These are phyloP conservation scores for Caenorhabditis becei DNA, from an alignment of 2,888 invertebrate genomes.

Conservation along the genomic window DNA sequence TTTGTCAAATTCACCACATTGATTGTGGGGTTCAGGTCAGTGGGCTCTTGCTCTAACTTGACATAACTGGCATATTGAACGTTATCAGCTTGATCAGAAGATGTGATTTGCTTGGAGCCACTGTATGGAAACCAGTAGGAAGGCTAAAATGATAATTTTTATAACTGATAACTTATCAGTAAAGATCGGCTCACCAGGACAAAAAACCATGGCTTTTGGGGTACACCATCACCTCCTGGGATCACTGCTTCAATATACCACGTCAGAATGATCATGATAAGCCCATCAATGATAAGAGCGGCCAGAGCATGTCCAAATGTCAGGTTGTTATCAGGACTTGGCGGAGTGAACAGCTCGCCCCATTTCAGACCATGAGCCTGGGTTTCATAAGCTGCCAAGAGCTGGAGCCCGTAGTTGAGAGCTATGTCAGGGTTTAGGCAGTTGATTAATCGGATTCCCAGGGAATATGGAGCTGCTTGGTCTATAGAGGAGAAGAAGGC, in stretches of 20 bases:
- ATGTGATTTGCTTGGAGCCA: slow-evolving; percentile 29
- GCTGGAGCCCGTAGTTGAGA: slow-evolving; percentile 68
- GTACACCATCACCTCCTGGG: slow-evolving; percentile 89
- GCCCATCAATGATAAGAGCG: slow-evolving; percentile 73
- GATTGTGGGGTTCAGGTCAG: slow-evolving; percentile 60
- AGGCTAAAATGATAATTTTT: slow-evolving; percentile 56
- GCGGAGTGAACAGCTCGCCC: slow-evolving; percentile 64
- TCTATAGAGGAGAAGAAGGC: slow-evolving; percentile 72
- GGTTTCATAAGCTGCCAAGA: slow-evolving; percentile 76
- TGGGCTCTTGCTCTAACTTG: slow-evolving; percentile 53
- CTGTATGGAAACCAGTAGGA: slow-evolving; percentile 77
- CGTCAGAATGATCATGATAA: slow-evolving; percentile 87
- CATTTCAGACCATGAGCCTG: slow-evolving; percentile 75
- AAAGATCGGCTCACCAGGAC: slow-evolving; percentile 82
- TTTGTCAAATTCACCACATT: slow-evolving; percentile 73
- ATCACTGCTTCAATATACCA: slow-evolving; percentile 91
- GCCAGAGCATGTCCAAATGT: slow-evolving; percentile 72
- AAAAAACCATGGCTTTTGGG: slow-evolving; percentile 89
- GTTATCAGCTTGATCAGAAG: slow-evolving; percentile 28
- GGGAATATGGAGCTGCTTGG: slow-evolving; percentile 61
- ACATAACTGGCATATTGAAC: slow-evolving; percentile 33
- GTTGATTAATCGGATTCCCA: slow-evolving; percentile 68
- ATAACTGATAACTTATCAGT: slow-evolving; percentile 53
- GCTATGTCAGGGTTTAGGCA: slow-evolving; percentile 77
- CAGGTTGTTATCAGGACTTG: slow-evolving; percentile 71